Evolutionary conservation across 30 jellyfish, hydroid and myxozoan species (phyloP), one percentile per base, ranked within the genome.

Genomic region (Turritopsis rubra): DNA sequence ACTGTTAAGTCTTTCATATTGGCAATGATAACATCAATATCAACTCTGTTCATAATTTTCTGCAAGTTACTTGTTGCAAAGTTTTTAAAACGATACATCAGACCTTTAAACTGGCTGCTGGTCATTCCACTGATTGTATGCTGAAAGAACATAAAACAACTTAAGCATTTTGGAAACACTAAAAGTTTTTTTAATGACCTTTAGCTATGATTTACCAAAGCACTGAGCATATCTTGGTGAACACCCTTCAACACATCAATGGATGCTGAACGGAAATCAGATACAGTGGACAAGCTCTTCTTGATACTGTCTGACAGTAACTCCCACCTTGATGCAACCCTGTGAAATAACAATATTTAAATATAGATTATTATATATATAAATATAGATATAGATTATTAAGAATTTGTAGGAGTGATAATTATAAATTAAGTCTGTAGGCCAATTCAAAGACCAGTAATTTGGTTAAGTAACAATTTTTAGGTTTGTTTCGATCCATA

Each of bases 81-180:
- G 16, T 85, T 52, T 60, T 77, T 75, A 28, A 89, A 75, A 74
- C 94, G 79, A 8, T 74, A 21, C 30, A 85, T 54, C 26, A 89
- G 81, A 4, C 94, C 96, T 30, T 70, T 74, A 85, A 89, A 85
- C 70, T 89, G 96, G 21, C 75, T 21, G 8, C 79, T 21, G 21
- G 96, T 84, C 94, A 89, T 84, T 73, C 86, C 84, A 18, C 84
- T 52, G 28, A 89, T 70, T 25, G 96, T 89, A 78, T 80, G 30
- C 96, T 89, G 89, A 41, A 41, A 41, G 13, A 41, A 41, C 60
- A 41, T 3, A 3, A 13, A 41, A 41, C 60, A 41, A 3, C 5
- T 13, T 3, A 41, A 3, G 13, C 5, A 41, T 5, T 13, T 41
- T 3, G 60, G 13, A 41, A 13, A 41, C 5, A 41, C 1, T 29